A percentile compares a stretch with the other conserved stretches of the same genome.
Evolutionary conservation across 2,113 vertebrate species (phyloP).

Genomic region (Phaethornis superciliosus): DNA sequence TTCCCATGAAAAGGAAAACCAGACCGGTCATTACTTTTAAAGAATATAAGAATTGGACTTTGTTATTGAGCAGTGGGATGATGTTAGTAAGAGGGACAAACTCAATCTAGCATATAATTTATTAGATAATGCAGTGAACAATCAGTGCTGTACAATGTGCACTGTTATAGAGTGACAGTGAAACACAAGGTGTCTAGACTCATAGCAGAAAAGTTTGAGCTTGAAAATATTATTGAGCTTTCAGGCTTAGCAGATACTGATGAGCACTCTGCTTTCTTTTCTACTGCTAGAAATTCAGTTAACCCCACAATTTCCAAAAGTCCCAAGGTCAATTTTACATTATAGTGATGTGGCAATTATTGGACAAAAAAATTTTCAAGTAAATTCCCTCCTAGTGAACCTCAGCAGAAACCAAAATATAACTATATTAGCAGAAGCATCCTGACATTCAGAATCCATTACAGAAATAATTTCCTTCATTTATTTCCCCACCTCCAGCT

Average conservation of each 20-base stretch:
- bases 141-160: background rate
- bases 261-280: background rate
- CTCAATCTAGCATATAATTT: background rate
- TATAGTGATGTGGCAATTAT: background rate
- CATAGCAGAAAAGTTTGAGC: background rate
- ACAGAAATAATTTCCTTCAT: background rate
- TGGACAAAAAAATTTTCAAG: background rate
- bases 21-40: background rate
- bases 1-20: background rate
- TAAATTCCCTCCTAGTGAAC: constrained; percentile 1
- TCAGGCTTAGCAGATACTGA: background rate
- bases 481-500: background rate
- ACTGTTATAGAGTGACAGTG: background rate
- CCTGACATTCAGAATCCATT: background rate
- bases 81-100: background rate
- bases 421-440: background rate
- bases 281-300: background rate
- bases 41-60: background rate
- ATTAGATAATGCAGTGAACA: background rate
- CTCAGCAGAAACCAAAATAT: background rate
- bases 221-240: background rate
- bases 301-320: background rate
- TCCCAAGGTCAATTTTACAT: background rate
- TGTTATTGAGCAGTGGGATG: background rate
- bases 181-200: accelerated